Percentiles rank a stretch among this genome's conserved stretches.
These are phyloP conservation scores for Carollia perspicillata DNA, from an alignment of 2,113 vertebrate species.

Conservation along the genomic window DNA sequence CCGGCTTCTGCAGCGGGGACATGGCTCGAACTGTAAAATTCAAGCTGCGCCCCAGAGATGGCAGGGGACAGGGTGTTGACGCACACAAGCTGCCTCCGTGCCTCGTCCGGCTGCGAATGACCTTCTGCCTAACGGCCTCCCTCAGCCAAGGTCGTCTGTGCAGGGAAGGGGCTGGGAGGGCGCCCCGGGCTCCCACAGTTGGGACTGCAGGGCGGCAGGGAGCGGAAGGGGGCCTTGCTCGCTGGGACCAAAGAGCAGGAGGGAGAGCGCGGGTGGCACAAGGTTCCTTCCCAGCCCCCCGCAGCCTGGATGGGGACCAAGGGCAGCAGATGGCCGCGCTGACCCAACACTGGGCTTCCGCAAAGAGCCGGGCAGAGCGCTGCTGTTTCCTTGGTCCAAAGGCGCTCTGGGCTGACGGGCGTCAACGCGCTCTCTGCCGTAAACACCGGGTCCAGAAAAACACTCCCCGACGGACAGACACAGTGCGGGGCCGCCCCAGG, in stretches of 20 bases:
- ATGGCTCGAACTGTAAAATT: fast-evolving
- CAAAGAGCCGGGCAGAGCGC: background rate
- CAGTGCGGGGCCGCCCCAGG: fast-evolving
- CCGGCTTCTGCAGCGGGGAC: background rate
- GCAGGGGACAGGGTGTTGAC: too few relatives aligned
- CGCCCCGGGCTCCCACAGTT: fast-evolving
- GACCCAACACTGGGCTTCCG: background rate
- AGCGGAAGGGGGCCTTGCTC: background rate
- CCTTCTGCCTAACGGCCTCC: background rate
- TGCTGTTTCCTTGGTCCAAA: background rate
- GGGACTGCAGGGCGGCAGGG: background rate
- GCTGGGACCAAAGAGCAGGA: background rate
- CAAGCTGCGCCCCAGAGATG: background rate
- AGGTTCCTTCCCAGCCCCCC: background rate
- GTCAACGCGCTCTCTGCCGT: background rate
- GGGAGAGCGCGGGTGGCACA: background rate
- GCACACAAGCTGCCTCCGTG: fast-evolving
- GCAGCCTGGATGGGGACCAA: background rate
- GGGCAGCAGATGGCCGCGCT: background rate
- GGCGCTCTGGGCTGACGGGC: background rate
- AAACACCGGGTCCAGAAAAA: background rate
- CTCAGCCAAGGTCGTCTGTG: background rate
- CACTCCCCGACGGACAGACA: background rate
- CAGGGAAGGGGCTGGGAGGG: too few relatives aligned
- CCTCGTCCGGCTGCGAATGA: background rate